These are phyloP conservation scores for Meliscaeva auricollis DNA, from an alignment of 2,888 invertebrate species.

Conservation along the genomic window DNA sequence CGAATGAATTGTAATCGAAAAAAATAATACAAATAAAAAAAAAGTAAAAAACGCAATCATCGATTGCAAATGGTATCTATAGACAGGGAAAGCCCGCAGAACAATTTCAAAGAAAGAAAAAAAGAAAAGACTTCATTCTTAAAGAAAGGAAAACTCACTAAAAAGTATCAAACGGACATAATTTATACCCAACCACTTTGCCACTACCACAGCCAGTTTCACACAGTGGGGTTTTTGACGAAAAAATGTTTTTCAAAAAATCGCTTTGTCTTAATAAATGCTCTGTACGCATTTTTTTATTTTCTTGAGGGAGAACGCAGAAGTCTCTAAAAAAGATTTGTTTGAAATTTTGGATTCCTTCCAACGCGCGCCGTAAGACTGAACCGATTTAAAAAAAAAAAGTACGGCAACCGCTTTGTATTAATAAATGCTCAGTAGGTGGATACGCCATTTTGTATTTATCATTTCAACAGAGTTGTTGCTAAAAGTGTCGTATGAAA, in stretches of 20 bases:
- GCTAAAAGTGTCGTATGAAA: no score
- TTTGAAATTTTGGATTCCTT: no score
- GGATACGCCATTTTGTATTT: no score
- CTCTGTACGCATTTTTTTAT: no score
- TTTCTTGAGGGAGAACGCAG: no score
- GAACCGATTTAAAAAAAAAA: no score
- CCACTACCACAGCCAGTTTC: background rate
- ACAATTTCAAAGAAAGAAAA: constrained; percentile 53
- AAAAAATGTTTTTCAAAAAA: background rate
- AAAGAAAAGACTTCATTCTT: constrained; percentile 23
- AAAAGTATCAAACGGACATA: constrained; percentile 76
- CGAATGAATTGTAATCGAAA: constrained; percentile 74
- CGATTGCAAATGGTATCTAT: constrained; percentile 58
- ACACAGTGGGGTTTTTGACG: background rate
- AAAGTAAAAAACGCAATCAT: constrained; percentile 58
- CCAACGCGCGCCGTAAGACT: no score
- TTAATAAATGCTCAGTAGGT: no score
- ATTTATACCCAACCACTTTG: constrained; percentile 67
- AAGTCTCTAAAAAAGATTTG: no score
- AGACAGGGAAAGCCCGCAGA: constrained; percentile 56
- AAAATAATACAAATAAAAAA: constrained; percentile 25
- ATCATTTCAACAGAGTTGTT: no score
- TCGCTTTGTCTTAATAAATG: no score
- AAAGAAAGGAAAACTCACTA: constrained; percentile 64
- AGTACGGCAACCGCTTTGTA: no score